phyloP scores from a whole-genome alignment of 1,140 invertebrate genomes.

The Trinorchestia longiramus region DNA sequence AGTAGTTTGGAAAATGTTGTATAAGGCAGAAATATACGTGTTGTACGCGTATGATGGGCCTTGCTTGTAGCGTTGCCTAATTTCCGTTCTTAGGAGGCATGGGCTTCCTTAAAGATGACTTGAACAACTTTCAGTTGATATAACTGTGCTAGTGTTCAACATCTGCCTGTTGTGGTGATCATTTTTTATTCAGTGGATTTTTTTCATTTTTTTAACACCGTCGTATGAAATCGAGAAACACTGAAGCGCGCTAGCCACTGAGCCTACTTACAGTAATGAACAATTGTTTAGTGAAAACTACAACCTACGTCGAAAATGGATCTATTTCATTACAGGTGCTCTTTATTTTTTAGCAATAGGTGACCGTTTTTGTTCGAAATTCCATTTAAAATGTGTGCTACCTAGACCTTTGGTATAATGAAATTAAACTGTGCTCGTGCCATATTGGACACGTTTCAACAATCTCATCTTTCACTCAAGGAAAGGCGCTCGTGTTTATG shows the following conservation, averaged over 20 bases:
- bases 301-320: too few species aligned
- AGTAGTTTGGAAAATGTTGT: background rate
- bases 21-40: background rate
- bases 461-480: background rate
- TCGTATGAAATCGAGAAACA: background rate
- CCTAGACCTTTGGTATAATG: too few species aligned
- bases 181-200: background rate
- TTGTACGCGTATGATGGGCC: background rate
- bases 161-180: background rate
- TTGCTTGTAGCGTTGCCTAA: background rate
- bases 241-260: background rate
- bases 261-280: too few species aligned
- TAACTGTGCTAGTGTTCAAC: background rate
- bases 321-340: too few species aligned
- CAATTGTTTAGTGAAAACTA: too few species aligned
- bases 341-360: background rate
- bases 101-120: background rate
- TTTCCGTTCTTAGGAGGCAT: background rate
- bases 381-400: too few species aligned
- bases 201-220: background rate
- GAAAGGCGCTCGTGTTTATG: background rate
- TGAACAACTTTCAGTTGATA: background rate
- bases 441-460: background rate
- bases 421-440: background rate
- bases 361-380: background rate